Conservation (phyloP, 2,113 vertebrate genomes). For the Genyomyrus donnyi region DNA sequence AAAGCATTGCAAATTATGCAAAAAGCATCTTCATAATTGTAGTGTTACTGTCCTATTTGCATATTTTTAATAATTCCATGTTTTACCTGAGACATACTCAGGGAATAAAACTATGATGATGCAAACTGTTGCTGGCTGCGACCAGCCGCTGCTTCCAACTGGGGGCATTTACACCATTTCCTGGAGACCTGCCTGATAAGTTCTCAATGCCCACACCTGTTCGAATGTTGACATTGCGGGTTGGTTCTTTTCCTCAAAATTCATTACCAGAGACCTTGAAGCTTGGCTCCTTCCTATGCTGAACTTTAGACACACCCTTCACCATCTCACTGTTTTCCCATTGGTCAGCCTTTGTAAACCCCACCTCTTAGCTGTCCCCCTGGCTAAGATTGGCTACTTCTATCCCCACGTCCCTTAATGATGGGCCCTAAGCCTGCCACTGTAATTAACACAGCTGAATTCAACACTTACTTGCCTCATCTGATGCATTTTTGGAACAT, state of each 20-base stretch:
- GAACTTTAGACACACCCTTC: background rate
- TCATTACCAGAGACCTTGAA: background rate
- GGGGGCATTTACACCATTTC: background rate
- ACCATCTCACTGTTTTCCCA: background rate
- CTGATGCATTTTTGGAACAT: background rate
- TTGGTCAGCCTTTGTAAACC: background rate
- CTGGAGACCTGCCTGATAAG: background rate
- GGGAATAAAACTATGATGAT: background rate
- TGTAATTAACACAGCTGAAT: background rate
- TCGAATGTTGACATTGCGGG: background rate
- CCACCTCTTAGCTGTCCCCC: background rate
- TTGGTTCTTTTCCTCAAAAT: background rate
- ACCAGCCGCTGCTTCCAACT: background rate
- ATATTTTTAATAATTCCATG: background rate
- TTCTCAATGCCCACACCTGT: background rate
- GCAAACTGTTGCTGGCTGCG: background rate
- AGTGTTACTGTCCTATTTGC: background rate
- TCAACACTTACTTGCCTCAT: background rate
- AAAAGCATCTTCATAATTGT: background rate
- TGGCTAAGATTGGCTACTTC: background rate
- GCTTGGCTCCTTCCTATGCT: background rate
- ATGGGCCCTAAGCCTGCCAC: background rate
- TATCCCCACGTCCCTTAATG: background rate
- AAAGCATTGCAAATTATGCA: slow-evolving; percentile 1
- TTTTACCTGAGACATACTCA: background rate